Base-by-base conservation (phyloP, 2,888 invertebrate genomes). In the Deilephila elpenor region DNA sequence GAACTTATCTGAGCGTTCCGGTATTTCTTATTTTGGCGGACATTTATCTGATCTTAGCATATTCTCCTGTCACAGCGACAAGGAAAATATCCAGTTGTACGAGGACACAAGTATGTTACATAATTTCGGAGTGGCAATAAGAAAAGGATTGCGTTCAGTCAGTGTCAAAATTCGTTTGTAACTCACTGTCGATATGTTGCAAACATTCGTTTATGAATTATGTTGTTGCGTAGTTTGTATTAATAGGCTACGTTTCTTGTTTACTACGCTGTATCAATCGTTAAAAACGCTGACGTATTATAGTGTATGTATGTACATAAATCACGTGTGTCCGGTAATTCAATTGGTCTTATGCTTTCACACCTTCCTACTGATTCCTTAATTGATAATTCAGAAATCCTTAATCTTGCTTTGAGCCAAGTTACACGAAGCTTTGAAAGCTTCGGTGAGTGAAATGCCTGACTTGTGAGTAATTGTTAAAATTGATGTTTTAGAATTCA, bases 21-120 rank as follows among this genome's bases (percentile, higher is more conserved):
- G 73, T 78, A 76, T 77, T 79, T 78, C 74, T 75, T 76, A 74
- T 75, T 77, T 74, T 72, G 74, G 59, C 71, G 70, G 73, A 75
- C 71, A 78, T 79, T 76, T 78, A 74, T 78, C 74, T 76, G 75
- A 75, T 76, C 75, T 71, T 60, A 67, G 67, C 67, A 67, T 67
- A 67, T 64, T 73, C 75, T 73, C 34, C 34, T 73, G 67, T 71
- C 37, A 37, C 71, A 37, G 64, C 62, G 71, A 62, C 71, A 17
- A 51, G 62, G 56, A 73, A 77, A 78, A 77, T 78, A 74, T 78
- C 77, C 77, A 74, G 71, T 71, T 44, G 25, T 67, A 67, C 67
- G 29, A 20, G 51, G 29, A 67, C 51, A 67, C 67, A 67, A 67
- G 51, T 6, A 67, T 67, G 67, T 67, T 67, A 67, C 67, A 51